Evolutionary conservation across 2,888 invertebrate genomes (phyloP), one percentile per base, ranked within the genome.

Genomic region (Diaperis boleti): DNA sequence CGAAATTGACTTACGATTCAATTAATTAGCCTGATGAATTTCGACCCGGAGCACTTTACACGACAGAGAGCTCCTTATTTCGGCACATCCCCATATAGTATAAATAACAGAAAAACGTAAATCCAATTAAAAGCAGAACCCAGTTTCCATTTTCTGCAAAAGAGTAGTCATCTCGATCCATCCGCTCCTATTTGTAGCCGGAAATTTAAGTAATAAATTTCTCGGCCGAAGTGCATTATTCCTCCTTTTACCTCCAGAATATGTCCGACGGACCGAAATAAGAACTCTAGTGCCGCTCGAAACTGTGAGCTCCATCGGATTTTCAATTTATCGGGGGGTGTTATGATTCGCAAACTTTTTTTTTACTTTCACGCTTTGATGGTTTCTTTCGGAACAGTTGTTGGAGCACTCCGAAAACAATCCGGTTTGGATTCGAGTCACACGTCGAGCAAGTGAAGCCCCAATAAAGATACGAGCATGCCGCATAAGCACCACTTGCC

Each of bases 21-120:
- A 72, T 70, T 68, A 68, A 72, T 72, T 70, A 72, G 57, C 35
- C 47, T 67, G 67, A 70, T 67, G 70, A 69, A 69, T 70, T 72
- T 68, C 62, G 55, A 60, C 33, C 33, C 59, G 39, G 26, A 62
- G 66, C 67, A 61, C 66, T 61, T 59, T 50, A 33, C 29, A 37
- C 47, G 47, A 15, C 55, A 33, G 5, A 10, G 39, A 20, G 35
- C 14, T 41, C 29, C 37, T 26, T 41, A 39, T 31, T 42, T 55
- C 22, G 10, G 50, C 20, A 35, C 4, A 7, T 18, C 18, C 13
- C 8, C 33, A 14, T n/a, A 55, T n/a, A 42, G 29, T 55, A 17
- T 42, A 39, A 54, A 10, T 35, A 8, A 1, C 13, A 17, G 11
- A 54, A 54, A 39, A 39, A 39, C 26, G 33, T 33, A 5, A 18